phyloP scores from a whole-genome alignment of 2,113 vertebrate genomes.

The Centropristis striata region DNA sequence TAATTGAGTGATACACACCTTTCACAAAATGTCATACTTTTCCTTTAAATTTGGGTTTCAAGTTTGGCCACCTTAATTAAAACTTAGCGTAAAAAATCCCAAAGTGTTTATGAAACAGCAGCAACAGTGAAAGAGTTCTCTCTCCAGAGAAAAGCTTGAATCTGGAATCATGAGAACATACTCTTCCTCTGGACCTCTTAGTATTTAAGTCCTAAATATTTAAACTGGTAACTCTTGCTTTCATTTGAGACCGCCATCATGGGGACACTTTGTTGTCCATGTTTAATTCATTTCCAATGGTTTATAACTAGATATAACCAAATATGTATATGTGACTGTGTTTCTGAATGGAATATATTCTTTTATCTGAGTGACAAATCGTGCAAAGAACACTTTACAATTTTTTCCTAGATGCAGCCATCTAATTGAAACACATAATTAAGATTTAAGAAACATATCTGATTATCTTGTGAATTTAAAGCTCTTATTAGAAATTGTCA shows the following conservation, averaged over 20 bases:
- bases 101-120: not conserved
- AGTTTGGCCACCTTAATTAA: not conserved
- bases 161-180: not conserved
- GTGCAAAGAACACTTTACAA: not conserved
- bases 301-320: not conserved
- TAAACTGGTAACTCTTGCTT: constrained; percentile 20
- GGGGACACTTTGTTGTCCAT: constrained; percentile 14
- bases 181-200: constrained; percentile 11
- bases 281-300: constrained; percentile 27
- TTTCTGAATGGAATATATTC: not conserved
- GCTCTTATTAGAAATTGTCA: constrained; percentile 25
- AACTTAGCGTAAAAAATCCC: not conserved
- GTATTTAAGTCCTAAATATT: constrained; percentile 42
- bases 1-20: rapidly evolving
- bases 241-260: constrained; percentile 1
- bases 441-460: not conserved
- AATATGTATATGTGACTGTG: not conserved
- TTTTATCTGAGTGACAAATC: not conserved
- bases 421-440: constrained; percentile 29
- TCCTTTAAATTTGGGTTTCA: not conserved
- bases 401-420: not conserved
- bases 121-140: not conserved
- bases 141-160: constrained; percentile 13
- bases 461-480: constrained; percentile 7
- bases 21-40: not conserved